Conservation (phyloP, 1,140 invertebrate genomes). For the Pseudoatta argentina region DNA sequence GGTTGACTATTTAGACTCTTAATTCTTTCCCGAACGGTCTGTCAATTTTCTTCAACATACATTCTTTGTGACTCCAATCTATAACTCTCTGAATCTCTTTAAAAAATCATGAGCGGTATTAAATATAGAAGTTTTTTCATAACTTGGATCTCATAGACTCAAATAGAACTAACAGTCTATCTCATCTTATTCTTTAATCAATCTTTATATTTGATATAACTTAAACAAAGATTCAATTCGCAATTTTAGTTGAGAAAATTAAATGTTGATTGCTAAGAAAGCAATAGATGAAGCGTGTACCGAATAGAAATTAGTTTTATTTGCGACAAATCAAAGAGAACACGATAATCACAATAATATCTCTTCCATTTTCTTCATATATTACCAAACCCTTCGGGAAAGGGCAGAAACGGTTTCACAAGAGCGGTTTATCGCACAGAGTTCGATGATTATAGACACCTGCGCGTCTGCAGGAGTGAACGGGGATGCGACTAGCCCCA, state of each 20-base stretch:
- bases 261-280: not conserved
- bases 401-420: not conserved
- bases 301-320: not conserved
- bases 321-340: not conserved
- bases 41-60: not conserved
- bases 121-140: not conserved
- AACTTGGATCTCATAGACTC: not conserved
- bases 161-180: no score
- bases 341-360: not conserved
- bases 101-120: not conserved
- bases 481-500: constrained; percentile 78
- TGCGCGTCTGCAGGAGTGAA: constrained; percentile 73
- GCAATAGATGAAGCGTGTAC: not conserved
- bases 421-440: not conserved
- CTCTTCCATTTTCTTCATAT: constrained; percentile 3
- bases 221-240: not conserved
- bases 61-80: not conserved
- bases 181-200: not conserved
- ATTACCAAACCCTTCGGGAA: not conserved
- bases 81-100: not conserved
- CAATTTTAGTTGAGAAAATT: not conserved
- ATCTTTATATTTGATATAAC: not conserved
- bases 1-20: constrained; percentile 69
- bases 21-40: not conserved
- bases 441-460: constrained; percentile 74